Percentiles rank a stretch among this genome's conserved stretches.
Evolutionary conservation across 2,113 vertebrate species (phyloP).

Genomic region (Bos taurus): DNA sequence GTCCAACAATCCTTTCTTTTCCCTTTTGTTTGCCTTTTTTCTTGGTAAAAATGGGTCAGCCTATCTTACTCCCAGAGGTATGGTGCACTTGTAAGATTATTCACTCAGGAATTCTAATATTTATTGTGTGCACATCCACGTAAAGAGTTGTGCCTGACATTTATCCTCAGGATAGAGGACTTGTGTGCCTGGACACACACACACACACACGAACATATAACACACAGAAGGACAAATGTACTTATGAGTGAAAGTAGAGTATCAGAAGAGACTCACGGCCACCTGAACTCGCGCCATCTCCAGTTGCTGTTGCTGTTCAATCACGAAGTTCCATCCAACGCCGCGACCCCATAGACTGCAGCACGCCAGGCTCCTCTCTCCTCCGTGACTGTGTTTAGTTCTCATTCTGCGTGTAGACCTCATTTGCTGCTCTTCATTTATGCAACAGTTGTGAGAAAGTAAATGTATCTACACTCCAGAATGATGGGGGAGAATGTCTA

Average conservation of each 20-base stretch:
- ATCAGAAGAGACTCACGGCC: conserved; percentile 77
- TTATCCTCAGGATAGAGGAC: conserved; percentile 67
- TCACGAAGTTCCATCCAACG: neutral
- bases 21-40: neutral
- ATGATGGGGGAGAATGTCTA: neutral
- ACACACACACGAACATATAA: neutral
- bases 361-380: neutral
- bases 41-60: neutral
- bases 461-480: conserved; percentile 55
- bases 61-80: neutral
- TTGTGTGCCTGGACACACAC: conserved; percentile 35
- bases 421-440: conserved; percentile 53
- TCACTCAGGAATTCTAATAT: neutral
- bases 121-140: neutral
- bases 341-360: neutral
- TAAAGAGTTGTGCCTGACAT: conserved; percentile 37
- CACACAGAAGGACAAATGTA: neutral
- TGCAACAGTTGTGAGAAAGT: conserved; percentile 70
- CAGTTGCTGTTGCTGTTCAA: neutral
- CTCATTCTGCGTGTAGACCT: conserved; percentile 72
- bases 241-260: conserved; percentile 76
- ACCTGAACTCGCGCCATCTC: neutral
- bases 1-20: neutral
- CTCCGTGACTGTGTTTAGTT: conserved; percentile 51
- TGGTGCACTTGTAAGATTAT: neutral